Percentiles rank a stretch among this genome's conserved stretches.
Conservation (phyloP, 2,888 invertebrate species). For the Elegia similella region DNA sequence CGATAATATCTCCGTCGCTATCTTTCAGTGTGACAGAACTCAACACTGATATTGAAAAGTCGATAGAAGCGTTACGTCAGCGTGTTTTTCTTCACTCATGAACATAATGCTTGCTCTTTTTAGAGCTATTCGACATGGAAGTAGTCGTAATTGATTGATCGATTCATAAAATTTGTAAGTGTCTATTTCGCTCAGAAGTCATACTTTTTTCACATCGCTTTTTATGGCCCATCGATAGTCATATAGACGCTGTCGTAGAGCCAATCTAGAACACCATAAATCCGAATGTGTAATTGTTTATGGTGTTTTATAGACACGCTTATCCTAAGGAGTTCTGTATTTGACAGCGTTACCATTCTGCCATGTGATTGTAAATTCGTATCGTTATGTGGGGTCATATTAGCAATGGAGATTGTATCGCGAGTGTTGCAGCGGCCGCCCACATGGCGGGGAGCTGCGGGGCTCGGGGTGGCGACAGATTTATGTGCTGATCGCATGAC, state of each 20-base stretch:
- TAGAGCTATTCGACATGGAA: conserved; percentile 10
- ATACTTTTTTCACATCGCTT: conserved; percentile 10
- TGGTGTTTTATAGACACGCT: background rate
- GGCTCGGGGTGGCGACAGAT: conserved; percentile 54
- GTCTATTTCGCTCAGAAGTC: background rate
- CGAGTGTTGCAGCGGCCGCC: conserved; percentile 40
- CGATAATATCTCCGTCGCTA: conserved; percentile 28
- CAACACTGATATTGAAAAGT: conserved; percentile 31
- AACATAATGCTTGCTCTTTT: background rate
- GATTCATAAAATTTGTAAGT: conserved; percentile 18
- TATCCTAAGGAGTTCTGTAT: background rate
- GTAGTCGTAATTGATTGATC: conserved; percentile 19
- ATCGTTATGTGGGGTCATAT: conserved; percentile 23
- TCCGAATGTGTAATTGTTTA: conserved; percentile 5
- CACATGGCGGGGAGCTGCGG: conserved; percentile 34
- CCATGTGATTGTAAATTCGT: background rate
- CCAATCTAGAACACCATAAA: conserved; percentile 7
- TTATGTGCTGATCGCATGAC: conserved; percentile 65
- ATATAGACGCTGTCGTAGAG: conserved; percentile 4
- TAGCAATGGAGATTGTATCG: conserved; percentile 41
- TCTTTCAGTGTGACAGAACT: conserved; percentile 30
- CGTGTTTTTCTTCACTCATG: conserved; percentile 30
- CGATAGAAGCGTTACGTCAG: conserved; percentile 33
- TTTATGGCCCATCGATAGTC: conserved; percentile 9
- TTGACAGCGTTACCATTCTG: background rate